These are phyloP conservation scores for Eutolmus rufibarbis DNA, from an alignment of 2,888 invertebrate species.

Conservation along the genomic window DNA sequence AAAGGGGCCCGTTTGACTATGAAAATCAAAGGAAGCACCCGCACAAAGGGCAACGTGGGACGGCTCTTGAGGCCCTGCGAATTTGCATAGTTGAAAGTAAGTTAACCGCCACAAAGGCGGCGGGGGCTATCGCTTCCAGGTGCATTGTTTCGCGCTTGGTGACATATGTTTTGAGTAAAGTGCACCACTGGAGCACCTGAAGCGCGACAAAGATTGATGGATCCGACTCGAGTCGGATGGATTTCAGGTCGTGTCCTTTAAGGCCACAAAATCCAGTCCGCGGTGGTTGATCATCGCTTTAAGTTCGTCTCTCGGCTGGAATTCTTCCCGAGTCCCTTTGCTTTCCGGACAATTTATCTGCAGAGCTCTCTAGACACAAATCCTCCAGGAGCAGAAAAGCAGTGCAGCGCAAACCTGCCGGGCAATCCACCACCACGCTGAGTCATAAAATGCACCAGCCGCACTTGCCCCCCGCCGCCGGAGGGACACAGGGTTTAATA, in stretches of 20 bases:
- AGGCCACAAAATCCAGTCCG: neutral
- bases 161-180: neutral
- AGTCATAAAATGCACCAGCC: neutral
- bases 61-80: neutral
- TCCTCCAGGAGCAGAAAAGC: neutral
- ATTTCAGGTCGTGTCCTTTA: neutral
- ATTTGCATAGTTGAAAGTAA: slow-evolving; percentile 13
- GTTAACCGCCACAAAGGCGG: neutral
- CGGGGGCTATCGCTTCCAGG: neutral
- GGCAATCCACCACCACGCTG: neutral
- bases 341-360: neutral
- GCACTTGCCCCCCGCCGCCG: neutral
- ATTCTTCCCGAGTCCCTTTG: neutral
- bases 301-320: neutral
- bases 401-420: neutral
- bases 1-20: neutral
- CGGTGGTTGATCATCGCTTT: neutral
- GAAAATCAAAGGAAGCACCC: slow-evolving; percentile 4
- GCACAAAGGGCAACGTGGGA: neutral
- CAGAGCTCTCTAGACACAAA: neutral
- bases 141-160: neutral
- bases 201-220: neutral
- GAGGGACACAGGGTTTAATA: neutral
- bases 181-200: neutral
- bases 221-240: neutral